Conservation (phyloP, 2,113 vertebrate species). For the Clarias batrachus region DNA sequence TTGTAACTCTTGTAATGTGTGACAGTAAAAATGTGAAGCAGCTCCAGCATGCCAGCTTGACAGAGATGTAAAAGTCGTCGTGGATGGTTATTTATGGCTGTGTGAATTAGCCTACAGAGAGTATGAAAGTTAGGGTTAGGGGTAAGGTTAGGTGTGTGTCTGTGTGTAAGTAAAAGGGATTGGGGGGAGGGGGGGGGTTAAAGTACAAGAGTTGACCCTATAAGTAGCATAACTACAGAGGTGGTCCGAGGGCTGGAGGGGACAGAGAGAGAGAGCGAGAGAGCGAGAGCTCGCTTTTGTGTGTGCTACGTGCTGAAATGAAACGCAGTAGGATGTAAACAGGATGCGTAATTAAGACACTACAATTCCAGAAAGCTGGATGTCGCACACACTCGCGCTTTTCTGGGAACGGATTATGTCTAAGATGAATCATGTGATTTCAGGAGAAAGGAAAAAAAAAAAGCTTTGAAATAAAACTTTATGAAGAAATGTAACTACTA, state of each 20-base stretch:
- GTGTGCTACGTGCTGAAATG: conserved; percentile 71
- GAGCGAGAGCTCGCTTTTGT: conserved; percentile 53
- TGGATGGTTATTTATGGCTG: conserved; percentile 14
- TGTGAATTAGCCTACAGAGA: conserved; percentile 10
- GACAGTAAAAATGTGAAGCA: conserved; percentile 38
- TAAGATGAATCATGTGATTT: neutral
- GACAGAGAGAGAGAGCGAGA: neutral
- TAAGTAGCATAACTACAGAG: conserved; percentile 3
- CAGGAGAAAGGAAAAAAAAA: no score
- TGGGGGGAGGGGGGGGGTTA: neutral
- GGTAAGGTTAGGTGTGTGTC: conserved; percentile 9
- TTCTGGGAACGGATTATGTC: neutral
- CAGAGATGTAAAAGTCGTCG: neutral
- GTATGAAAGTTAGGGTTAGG: conserved; percentile 34
- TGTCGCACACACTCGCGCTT: conserved; percentile 43
- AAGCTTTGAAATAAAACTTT: neutral
- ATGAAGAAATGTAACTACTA: neutral
- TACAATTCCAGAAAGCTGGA: conserved; percentile 74
- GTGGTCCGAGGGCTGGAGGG: neutral
- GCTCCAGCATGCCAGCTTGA: conserved; percentile 37
- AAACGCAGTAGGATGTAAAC: conserved; percentile 83
- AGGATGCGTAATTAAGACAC: conserved; percentile 79
- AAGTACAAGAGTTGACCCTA: neutral
- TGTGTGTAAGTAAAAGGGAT: no score
- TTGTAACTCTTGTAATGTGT: conserved; percentile 56